Evolutionary conservation across 2,888 invertebrate genomes (phyloP).

Genomic region (Rotaria sp.): DNA sequence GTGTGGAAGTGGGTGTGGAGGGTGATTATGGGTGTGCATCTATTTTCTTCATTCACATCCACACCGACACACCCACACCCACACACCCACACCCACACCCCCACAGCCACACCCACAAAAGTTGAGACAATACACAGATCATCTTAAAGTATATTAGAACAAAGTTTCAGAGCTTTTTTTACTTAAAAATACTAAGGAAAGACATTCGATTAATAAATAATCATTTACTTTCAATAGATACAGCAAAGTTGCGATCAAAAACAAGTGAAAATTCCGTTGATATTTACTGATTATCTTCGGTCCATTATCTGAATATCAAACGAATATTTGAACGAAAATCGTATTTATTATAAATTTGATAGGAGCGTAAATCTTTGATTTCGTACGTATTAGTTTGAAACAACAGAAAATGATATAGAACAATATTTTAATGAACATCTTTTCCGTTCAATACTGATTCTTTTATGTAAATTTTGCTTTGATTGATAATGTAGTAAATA

Average conservation of each 20-base stretch:
- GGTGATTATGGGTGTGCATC: too few relatives aligned
- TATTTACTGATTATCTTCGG: not conserved
- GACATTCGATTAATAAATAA: not conserved
- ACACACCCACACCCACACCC: too few relatives aligned
- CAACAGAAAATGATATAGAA: not conserved
- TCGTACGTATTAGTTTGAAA: not conserved
- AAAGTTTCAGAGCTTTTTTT: too few relatives aligned
- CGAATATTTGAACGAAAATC: not conserved
- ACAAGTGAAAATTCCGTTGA: not conserved
- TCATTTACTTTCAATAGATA: not conserved
- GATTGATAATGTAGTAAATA: not conserved
- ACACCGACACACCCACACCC: too few relatives aligned
- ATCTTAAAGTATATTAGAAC: too few relatives aligned
- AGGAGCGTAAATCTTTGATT: not conserved
- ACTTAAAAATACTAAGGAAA: not conserved
- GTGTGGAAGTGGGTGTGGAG: too few relatives aligned
- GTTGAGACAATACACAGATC: too few relatives aligned
- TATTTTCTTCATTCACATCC: too few relatives aligned
- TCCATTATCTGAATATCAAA: not conserved
- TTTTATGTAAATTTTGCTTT: not conserved
- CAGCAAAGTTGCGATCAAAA: not conserved
- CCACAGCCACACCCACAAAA: too few relatives aligned
- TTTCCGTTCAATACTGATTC: not conserved
- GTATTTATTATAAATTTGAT: not conserved
- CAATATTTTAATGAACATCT: slow-evolving; percentile 2